Conservation (phyloP, 2,888 invertebrate species). For the Tenodera sinensis region DNA sequence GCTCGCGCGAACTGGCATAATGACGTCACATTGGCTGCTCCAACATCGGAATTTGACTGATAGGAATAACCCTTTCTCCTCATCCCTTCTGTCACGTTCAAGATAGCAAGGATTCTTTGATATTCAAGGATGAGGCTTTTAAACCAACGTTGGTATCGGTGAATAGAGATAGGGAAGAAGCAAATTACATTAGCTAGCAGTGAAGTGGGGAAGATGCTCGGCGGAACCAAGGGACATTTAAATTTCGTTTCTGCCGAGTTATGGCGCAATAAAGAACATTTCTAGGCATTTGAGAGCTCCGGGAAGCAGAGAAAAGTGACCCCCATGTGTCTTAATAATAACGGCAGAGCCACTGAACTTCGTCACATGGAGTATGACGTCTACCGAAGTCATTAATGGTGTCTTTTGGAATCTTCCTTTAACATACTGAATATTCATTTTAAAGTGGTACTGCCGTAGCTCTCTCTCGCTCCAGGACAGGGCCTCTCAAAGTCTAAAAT, state of each 20-base stretch:
- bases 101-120: too few relatives aligned
- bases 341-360: background rate
- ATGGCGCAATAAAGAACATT: background rate
- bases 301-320: background rate
- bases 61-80: too few relatives aligned
- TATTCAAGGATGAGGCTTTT: background rate
- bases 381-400: too few relatives aligned
- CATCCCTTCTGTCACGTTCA: too few relatives aligned
- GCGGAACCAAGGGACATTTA: background rate
- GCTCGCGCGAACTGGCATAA: background rate
- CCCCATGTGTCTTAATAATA: background rate
- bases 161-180: background rate
- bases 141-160: background rate
- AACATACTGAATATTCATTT: too few relatives aligned
- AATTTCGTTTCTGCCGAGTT: background rate
- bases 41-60: too few relatives aligned
- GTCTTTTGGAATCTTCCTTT: too few relatives aligned
- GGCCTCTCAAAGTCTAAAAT: too few relatives aligned
- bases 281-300: background rate
- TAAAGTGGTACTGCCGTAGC: too few relatives aligned
- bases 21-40: too few relatives aligned
- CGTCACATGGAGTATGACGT: background rate
- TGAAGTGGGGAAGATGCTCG: background rate
- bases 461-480: too few relatives aligned
- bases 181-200: background rate